Conservation (phyloP, 2,113 vertebrate species). For the Neodon shergylaensis region DNA sequence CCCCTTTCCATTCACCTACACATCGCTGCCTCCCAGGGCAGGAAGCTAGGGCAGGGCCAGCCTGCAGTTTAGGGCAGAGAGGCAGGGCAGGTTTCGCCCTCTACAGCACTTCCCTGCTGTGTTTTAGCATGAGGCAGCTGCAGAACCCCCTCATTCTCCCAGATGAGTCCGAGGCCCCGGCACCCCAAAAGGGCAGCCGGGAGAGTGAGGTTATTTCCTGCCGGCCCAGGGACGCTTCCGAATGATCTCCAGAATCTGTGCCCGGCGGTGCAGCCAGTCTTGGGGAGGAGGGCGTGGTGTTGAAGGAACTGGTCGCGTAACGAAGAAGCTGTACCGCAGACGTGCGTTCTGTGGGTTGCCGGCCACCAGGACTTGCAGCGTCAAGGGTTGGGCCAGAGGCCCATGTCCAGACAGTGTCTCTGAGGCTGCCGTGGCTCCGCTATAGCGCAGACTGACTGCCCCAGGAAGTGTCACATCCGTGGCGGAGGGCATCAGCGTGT, state of each 20-base stretch:
- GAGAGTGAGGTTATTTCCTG: slow-evolving; percentile 68
- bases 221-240: slow-evolving; percentile 64
- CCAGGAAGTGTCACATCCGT: slow-evolving; percentile 74
- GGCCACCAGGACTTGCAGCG: slow-evolving; percentile 84
- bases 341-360: slow-evolving; percentile 54
- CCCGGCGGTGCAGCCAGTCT: slow-evolving; percentile 83
- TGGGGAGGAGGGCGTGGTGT: not conserved
- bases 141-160: not conserved
- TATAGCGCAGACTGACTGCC: slow-evolving; percentile 78
- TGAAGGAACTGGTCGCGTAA: slow-evolving; percentile 57
- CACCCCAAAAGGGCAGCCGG: slow-evolving; percentile 68
- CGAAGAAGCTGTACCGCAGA: slow-evolving; percentile 84
- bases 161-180: slow-evolving; percentile 66
- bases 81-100: not conserved
- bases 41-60: slow-evolving; percentile 74
- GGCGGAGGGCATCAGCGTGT: slow-evolving; percentile 78
- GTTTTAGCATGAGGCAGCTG: not conserved
- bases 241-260: slow-evolving; percentile 82
- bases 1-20: not conserved
- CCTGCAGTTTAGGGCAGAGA: slow-evolving; percentile 55
- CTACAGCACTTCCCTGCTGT: not conserved
- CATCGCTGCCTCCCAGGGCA: slow-evolving; percentile 61
- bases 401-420: slow-evolving; percentile 80
- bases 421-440: slow-evolving; percentile 78
- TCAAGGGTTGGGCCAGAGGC: slow-evolving; percentile 80